Evolutionary conservation across 2,113 vertebrate species (phyloP).

Genomic region (Lanius ludovicianus): DNA sequence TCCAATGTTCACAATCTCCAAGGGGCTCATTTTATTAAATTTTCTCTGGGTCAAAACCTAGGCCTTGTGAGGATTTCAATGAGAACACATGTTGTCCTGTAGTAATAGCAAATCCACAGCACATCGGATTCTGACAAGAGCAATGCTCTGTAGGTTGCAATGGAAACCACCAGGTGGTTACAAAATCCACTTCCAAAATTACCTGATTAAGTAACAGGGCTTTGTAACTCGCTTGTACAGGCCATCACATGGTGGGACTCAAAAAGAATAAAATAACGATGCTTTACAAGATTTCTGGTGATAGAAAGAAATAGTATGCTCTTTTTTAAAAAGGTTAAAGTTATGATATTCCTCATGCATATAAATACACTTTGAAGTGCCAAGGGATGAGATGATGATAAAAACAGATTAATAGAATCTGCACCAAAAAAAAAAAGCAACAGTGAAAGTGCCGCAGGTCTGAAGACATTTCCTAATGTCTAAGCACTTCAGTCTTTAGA

Average conservation of each 20-base stretch:
- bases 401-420: neutral
- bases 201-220: slow-evolving; percentile 30
- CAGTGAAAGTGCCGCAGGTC: neutral
- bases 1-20: neutral
- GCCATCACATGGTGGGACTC: neutral
- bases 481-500: neutral
- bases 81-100: neutral
- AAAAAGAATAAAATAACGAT: neutral
- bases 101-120: neutral
- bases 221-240: neutral
- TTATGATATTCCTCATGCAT: neutral
- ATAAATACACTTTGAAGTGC: neutral
- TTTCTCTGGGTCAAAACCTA: slow-evolving; percentile 15
- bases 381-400: neutral
- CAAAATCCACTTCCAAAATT: slow-evolving; percentile 52
- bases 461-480: neutral
- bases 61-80: neutral
- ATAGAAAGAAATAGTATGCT: neutral
- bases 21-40: neutral
- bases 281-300: neutral
- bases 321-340: neutral
- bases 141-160: neutral
- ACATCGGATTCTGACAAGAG: neutral
- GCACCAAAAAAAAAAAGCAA: neutral
- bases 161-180: slow-evolving; percentile 35